Evolutionary conservation across 2,113 vertebrate species (phyloP), one percentile per base, ranked within the genome.

Genomic region (Hippolais icterina): DNA sequence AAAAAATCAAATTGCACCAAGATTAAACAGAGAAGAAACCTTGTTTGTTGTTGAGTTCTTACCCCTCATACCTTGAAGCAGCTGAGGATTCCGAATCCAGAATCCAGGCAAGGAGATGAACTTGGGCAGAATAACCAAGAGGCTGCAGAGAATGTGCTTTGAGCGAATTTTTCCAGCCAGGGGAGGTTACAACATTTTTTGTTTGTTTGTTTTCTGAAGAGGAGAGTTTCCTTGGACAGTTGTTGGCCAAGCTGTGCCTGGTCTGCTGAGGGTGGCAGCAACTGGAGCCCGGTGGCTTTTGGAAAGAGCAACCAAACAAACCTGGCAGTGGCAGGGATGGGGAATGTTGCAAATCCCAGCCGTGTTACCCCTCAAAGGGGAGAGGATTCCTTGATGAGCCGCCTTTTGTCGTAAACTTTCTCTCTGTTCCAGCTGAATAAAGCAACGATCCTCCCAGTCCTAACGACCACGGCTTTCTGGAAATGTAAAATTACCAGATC

Each of bases 401-500:
- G 37, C 69, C 76, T 96, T 97, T 93, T 91, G 56, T 92, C 80
- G 89, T 72, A 33, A 93, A 82, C 71, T 71, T 86, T 25, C 57
- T n/a, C 79, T 70, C 74, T 87, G 46, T 93, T 97, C 91, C 89
- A 9, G 11, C 3, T 8, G 52, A 74, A 94, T 65, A 39, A 84
- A 87, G 65, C 3, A 25, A 14, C 14, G 78, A 87, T 83, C 78
- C 63, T 81, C 52, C 1, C 37, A 31, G 24, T 90, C 83, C 60
- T 69, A 89, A 52, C 31, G 16, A 50, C 83, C 86, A 24, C 4
- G 47, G 81, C 93, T 91, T 93, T 93, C 89, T 87, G 83, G 92
- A 88, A 77, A 90, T 82, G 87, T 98, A 94, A 98, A 95, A 96
- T 88, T 84, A 96, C 93, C 94, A 90, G 66, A 93, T 97, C 97